Evolutionary conservation across 2,113 vertebrate species (phyloP).

Genomic region (Chloebia gouldiae): DNA sequence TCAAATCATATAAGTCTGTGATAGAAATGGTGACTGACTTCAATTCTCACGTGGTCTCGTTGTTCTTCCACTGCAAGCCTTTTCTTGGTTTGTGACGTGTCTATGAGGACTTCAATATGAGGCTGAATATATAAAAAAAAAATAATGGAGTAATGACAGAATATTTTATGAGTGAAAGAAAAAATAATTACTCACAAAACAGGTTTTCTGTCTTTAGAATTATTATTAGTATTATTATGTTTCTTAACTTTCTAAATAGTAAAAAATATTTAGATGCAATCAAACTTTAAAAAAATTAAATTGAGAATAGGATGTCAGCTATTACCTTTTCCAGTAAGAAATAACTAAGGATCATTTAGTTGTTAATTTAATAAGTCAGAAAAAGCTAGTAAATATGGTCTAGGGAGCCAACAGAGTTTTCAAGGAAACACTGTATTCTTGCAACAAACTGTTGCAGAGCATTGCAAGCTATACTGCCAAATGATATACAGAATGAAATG

Average conservation of each 20-base stretch:
- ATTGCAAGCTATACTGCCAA: not conserved
- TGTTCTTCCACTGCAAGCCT: not conserved
- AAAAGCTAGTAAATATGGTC: not conserved
- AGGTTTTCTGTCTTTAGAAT: not conserved
- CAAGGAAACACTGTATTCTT: not conserved
- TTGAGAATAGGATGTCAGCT: not conserved
- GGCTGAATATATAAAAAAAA: not conserved
- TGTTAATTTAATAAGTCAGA: not conserved
- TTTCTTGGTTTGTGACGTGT: not conserved
- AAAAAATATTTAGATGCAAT: not conserved
- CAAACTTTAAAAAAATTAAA: not conserved
- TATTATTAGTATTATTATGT: not conserved
- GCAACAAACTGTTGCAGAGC: not conserved
- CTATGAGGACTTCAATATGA: not conserved
- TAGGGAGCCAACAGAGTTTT: not conserved
- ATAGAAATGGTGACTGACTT: not conserved
- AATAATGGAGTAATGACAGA: rapidly evolving
- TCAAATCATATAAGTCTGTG: not conserved
- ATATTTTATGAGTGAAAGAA: not conserved
- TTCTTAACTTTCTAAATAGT: not conserved
- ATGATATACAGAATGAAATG: not conserved
- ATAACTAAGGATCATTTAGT: not conserved
- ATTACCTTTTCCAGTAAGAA: not conserved
- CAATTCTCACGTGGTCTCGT: not conserved
- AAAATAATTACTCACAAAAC: not conserved